Evolutionary conservation across 2,888 invertebrate species (phyloP).

Genomic region (Patella caerulea): DNA sequence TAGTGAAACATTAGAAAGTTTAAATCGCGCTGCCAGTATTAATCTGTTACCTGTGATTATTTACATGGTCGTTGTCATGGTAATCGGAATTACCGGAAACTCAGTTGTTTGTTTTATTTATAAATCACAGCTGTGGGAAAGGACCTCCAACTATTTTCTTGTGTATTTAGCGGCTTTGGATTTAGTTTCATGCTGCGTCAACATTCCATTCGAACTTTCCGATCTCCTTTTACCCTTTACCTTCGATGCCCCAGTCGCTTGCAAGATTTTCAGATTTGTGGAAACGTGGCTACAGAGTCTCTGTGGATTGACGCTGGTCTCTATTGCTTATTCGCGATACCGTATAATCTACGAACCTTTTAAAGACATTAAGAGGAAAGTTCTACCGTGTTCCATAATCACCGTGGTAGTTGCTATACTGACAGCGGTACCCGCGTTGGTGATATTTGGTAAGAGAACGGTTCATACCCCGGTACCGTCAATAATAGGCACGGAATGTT

Average conservation of each 20-base stretch:
- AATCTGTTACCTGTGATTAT: conserved; percentile 45
- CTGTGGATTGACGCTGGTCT: conserved; percentile 53
- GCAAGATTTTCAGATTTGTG: conserved; percentile 54
- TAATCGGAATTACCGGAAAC: conserved; percentile 51
- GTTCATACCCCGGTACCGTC: conserved; percentile 36
- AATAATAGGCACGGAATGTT: conserved; percentile 50
- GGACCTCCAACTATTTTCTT: conserved; percentile 58
- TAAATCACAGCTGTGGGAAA: conserved; percentile 49
- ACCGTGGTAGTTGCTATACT: conserved; percentile 43
- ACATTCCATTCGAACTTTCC: conserved; percentile 51
- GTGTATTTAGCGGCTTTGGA: conserved; percentile 56
- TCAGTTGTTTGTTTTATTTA: conserved; percentile 56
- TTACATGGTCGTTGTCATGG: conserved; percentile 43
- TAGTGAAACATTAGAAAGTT: too few relatives aligned
- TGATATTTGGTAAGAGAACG: conserved; percentile 49
- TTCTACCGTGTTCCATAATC: conserved; percentile 44
- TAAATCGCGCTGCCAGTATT: too few relatives aligned
- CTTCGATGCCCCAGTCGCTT: conserved; percentile 47
- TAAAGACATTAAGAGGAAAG: conserved; percentile 40
- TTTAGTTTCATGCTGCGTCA: conserved; percentile 51
- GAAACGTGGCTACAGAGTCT: conserved; percentile 51
- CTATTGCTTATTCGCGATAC: conserved; percentile 58
- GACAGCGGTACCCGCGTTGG: conserved; percentile 51
- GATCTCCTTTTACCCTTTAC: conserved; percentile 51
- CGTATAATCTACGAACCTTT: conserved; percentile 55